phyloP scores from a whole-genome alignment of 2,113 vertebrate genomes.

The Sclerurus mexicanus region DNA sequence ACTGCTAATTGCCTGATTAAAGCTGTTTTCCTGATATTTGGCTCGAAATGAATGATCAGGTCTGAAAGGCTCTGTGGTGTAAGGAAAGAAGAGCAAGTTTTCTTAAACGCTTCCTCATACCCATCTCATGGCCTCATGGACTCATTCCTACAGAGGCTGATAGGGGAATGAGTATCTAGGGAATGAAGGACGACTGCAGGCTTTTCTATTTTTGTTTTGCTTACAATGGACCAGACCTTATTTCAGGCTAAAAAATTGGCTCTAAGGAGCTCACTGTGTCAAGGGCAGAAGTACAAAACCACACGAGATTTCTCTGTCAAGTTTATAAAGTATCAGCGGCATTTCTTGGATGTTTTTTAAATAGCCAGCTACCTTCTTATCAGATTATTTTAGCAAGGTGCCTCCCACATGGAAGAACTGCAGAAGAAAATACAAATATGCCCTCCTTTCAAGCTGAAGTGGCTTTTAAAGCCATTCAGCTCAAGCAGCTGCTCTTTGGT shows the following conservation, averaged over 20 bases:
- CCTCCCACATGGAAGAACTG: not conserved
- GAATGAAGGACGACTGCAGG: not conserved
- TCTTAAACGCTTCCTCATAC: not conserved
- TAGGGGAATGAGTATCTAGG: not conserved
- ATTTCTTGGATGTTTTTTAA: not conserved
- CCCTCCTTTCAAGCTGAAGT: not conserved
- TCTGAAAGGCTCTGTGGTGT: not conserved
- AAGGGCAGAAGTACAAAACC: not conserved
- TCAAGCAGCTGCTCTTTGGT: not conserved
- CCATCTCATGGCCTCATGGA: rapidly evolving
- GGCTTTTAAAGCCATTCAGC: not conserved
- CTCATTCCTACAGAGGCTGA: not conserved
- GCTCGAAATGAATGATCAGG: not conserved
- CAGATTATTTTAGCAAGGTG: not conserved
- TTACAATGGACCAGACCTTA: not conserved
- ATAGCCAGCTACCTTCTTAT: not conserved
- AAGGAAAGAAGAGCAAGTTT: not conserved
- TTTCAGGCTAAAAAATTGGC: not conserved
- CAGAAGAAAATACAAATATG: not conserved
- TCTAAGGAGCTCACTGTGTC: not conserved
- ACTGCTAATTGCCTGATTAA: not conserved
- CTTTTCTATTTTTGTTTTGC: not conserved
- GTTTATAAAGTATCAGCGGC: not conserved
- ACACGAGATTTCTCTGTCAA: not conserved
- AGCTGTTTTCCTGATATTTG: not conserved